Evolutionary conservation across 2,797 vertebrate genomes (phyloP).

Genomic region (Neopelma chrysocephalum): DNA sequence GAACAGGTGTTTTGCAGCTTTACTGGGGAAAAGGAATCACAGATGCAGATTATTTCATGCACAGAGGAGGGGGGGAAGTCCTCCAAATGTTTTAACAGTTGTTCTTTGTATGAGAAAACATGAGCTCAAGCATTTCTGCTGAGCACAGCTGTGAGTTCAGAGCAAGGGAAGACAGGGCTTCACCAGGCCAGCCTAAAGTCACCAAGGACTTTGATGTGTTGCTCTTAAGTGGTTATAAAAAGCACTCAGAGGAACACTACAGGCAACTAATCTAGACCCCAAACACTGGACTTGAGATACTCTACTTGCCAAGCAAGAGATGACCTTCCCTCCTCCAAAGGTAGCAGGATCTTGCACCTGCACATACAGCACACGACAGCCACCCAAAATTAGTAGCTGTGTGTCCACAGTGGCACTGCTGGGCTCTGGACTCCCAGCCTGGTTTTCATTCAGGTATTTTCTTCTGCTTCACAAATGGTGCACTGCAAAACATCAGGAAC

Average conservation of each 20-base stretch:
- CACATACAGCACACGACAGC: rapidly evolving
- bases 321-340: neutral
- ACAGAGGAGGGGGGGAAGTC: neutral
- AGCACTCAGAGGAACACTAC: neutral
- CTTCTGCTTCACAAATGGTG: rapidly evolving
- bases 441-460: neutral
- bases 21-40: neutral
- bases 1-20: neutral
- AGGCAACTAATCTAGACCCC: neutral
- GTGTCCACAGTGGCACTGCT: neutral
- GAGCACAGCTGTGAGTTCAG: neutral
- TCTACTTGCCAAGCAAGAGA: neutral
- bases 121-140: neutral
- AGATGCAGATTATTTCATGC: neutral
- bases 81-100: neutral
- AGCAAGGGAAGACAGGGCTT: neutral
- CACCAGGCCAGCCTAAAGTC: neutral
- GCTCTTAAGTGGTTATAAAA: neutral
- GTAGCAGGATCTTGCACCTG: no score
- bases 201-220: rapidly evolving
- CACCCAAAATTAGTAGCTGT: no score
- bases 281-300: neutral
- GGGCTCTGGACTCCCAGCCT: neutral
- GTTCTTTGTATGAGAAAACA: neutral
- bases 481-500: neutral